Conservation (phyloP, 2,113 vertebrate species). For the Zapornia atra region DNA sequence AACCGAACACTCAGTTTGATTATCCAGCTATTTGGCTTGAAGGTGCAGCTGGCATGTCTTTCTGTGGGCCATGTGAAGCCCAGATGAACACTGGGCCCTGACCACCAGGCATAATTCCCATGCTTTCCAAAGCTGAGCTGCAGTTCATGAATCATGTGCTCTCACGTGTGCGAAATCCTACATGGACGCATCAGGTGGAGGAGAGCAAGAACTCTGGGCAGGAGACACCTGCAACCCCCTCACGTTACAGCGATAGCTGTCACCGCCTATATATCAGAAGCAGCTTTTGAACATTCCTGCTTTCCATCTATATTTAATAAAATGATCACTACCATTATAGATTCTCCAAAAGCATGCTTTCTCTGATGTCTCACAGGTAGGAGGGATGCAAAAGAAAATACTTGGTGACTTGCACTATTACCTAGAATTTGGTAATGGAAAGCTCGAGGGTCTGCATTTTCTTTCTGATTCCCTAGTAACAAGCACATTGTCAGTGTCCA, state of each 20-base stretch:
- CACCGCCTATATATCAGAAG: not conserved
- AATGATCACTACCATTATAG: not conserved
- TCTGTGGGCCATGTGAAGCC: not conserved
- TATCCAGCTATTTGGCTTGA: not conserved
- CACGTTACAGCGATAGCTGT: rapidly evolving
- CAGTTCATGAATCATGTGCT: not conserved
- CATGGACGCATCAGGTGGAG: not conserved
- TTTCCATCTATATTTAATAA: not conserved
- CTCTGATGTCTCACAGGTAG: not conserved
- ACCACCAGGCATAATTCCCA: not conserved
- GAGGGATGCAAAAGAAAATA: not conserved
- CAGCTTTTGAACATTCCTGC: not conserved
- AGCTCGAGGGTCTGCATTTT: not conserved
- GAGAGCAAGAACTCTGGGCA: not conserved
- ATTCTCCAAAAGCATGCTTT: not conserved
- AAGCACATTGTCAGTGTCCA: not conserved
- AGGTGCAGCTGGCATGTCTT: not conserved
- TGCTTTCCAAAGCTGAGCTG: not conserved
- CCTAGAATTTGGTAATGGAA: not conserved
- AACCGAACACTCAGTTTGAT: not conserved
- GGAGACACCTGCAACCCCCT: not conserved
- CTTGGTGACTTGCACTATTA: not conserved
- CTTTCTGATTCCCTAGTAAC: not conserved
- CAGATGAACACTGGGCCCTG: not conserved
- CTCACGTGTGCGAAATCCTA: not conserved